Percentiles rank a stretch among this genome's conserved stretches.
phyloP scores from a whole-genome alignment of 2,113 vertebrate species.

The Dromaius novaehollandiae region DNA sequence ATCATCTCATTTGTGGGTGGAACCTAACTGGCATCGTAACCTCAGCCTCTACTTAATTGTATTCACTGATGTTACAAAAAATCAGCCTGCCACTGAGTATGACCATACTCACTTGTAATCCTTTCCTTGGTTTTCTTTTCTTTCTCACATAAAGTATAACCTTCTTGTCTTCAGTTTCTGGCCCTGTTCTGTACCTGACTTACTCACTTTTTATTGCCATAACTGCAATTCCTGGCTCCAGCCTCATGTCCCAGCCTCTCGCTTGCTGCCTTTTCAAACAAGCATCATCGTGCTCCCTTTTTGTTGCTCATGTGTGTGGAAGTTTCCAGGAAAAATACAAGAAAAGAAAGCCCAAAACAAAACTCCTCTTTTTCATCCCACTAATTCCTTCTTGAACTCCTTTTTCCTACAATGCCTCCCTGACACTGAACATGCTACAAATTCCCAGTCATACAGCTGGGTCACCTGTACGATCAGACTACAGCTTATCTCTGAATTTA shows the following conservation, averaged over 20 bases:
- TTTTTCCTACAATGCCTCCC: background rate
- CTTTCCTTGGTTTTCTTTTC: background rate
- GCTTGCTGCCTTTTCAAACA: background rate
- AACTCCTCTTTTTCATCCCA: background rate
- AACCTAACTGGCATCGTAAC: background rate
- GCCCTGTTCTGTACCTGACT: background rate
- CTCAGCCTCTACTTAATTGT: background rate
- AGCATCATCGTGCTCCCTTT: background rate
- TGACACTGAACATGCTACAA: background rate
- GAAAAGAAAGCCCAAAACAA: background rate
- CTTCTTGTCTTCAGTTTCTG: background rate
- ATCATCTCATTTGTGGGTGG: background rate
- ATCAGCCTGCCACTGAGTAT: background rate
- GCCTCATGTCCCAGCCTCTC: background rate
- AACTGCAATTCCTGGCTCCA: background rate
- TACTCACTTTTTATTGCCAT: background rate
- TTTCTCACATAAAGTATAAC: background rate
- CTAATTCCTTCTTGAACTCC: background rate
- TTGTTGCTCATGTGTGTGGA: background rate
- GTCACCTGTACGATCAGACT: background rate
- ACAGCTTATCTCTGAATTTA: background rate
- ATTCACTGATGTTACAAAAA: background rate
- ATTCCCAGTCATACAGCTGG: rapidly evolving
- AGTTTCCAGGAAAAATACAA: background rate
- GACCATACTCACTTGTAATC: background rate